phyloP scores from a whole-genome alignment of 2,797 vertebrate species.

The Coilia nasus region DNA sequence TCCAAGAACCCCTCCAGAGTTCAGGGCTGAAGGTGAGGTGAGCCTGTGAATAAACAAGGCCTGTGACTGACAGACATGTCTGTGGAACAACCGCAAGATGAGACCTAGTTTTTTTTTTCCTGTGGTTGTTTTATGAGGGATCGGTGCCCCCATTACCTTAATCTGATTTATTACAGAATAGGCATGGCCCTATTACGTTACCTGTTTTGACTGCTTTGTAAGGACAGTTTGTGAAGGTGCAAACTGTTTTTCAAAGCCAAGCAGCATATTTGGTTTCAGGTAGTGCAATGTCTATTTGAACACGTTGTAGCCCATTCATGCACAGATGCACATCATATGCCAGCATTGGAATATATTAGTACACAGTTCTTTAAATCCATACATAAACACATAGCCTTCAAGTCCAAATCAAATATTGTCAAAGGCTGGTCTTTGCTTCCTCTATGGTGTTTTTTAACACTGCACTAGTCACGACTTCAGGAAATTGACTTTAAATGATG shows the following conservation, averaged over 20 bases:
- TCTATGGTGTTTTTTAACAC: neutral
- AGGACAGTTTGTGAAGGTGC: neutral
- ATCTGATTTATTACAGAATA: neutral
- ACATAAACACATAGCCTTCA: neutral
- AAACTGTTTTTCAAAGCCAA: neutral
- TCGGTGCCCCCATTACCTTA: conserved; percentile 6
- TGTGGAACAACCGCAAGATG: neutral
- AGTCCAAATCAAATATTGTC: neutral
- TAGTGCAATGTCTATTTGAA: neutral
- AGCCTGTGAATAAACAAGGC: too few species aligned
- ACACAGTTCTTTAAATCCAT: neutral
- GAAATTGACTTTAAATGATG: neutral
- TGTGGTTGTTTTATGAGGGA: conserved; percentile 5
- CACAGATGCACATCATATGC: neutral
- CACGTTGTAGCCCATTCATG: neutral
- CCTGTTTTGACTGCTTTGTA: conserved; percentile 13
- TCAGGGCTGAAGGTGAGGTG: conserved; percentile 5
- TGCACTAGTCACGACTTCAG: neutral
- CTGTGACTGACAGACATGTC: conserved; percentile 17
- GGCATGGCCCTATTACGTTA: neutral
- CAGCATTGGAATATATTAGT: neutral
- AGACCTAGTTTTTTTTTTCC: conserved; percentile 1
- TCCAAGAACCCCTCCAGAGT: neutral
- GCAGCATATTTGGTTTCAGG: neutral
- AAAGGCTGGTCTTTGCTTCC: neutral